Percentiles rank a stretch among this genome's conserved stretches.
Conservation (phyloP, 64 coral and sea anemone genomes). For the Dendronephthya gigantea region DNA sequence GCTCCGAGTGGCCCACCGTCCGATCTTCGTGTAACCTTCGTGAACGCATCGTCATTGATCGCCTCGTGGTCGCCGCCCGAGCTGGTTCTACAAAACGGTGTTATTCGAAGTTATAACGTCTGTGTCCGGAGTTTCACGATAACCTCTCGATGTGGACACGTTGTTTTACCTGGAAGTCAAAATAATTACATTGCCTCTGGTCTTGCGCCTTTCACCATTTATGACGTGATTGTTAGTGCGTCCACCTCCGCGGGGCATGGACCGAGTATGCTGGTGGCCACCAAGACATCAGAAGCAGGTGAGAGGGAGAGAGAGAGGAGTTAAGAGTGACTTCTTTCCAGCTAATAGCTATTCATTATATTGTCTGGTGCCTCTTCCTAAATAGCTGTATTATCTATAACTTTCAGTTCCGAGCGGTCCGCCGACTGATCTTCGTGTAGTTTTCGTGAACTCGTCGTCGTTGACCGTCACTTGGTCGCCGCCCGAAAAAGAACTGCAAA, state of each 20-base stretch:
- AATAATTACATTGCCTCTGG: neutral
- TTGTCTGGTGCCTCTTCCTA: too few relatives aligned
- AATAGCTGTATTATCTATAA: neutral
- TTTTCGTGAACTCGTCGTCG: neutral
- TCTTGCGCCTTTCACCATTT: neutral
- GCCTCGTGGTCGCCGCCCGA: neutral
- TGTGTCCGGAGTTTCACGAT: neutral
- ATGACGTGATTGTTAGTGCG: neutral
- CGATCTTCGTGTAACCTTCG: neutral
- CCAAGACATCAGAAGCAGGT: neutral
- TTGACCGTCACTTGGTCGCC: neutral
- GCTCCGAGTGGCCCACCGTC: neutral
- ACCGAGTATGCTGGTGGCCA: neutral
- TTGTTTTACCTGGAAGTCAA: neutral
- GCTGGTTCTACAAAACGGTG: neutral
- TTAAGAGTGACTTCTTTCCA: neutral
- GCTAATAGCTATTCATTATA: too few relatives aligned
- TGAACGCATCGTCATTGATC: neutral
- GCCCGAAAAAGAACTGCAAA: neutral
- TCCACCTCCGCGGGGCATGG: neutral
- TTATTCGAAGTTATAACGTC: neutral
- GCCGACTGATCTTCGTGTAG: neutral
- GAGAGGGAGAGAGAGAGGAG: too few relatives aligned
- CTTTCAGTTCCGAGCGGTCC: neutral
- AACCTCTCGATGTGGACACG: neutral